A percentile compares a stretch with the other conserved stretches of the same genome.
phyloP scores from a whole-genome alignment of 2,888 invertebrate species.

The Ceramica pisi region DNA sequence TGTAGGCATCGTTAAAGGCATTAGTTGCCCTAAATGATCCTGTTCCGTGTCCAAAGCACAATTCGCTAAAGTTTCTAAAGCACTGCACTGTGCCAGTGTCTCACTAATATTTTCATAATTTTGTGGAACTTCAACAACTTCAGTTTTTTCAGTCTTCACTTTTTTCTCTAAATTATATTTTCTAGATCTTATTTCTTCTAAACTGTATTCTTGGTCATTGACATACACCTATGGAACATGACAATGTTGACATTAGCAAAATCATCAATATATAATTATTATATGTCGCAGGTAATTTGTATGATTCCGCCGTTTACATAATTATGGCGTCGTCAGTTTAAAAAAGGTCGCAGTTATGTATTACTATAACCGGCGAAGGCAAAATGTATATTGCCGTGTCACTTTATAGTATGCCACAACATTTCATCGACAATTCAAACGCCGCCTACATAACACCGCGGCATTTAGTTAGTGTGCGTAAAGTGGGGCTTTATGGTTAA shows the following conservation, averaged over 20 bases:
- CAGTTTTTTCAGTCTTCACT: constrained; percentile 78
- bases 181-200: constrained; percentile 94
- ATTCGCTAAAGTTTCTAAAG: constrained; percentile 87
- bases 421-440: too few relatives aligned
- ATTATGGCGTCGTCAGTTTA: too few relatives aligned
- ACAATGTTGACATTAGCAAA: constrained; percentile 3
- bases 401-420: too few relatives aligned
- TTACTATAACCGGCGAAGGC: too few relatives aligned
- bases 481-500: too few relatives aligned
- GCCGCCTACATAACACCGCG: too few relatives aligned
- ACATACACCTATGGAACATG: constrained; percentile 82
- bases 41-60: constrained; percentile 87
- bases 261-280: too few relatives aligned
- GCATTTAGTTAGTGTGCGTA: too few relatives aligned
- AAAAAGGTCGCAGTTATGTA: too few relatives aligned
- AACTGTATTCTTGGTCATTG: constrained; percentile 92
- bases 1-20: constrained; percentile 86
- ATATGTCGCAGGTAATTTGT: too few relatives aligned
- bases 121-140: constrained; percentile 73
- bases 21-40: constrained; percentile 86
- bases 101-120: constrained; percentile 82
- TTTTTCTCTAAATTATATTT: constrained; percentile 87
- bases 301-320: too few relatives aligned
- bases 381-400: too few relatives aligned
- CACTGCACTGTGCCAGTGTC: constrained; percentile 87